Base-by-base conservation (phyloP, 2,113 vertebrate genomes). In the Chaetodon auriga region DNA sequence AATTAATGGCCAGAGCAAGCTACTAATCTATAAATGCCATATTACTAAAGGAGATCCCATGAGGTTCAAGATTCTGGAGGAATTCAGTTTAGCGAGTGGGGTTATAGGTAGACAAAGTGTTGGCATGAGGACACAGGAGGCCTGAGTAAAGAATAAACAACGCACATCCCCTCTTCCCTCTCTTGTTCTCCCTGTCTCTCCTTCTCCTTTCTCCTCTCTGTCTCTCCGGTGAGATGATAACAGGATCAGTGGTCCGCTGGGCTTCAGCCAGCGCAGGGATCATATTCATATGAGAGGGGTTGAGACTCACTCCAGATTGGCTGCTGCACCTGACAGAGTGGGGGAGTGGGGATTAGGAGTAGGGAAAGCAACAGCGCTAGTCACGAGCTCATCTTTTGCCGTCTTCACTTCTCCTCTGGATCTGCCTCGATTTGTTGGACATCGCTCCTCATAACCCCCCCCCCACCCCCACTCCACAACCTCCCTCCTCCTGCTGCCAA, bases 161-260 rank as follows among this genome's bases (percentile, higher is more conserved):
- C 48, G 60, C 63, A 68, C 58, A 64, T 58, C 75, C n/a, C 38
- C 25, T 72, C 46, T 38, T 60, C n/a, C 65, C 48, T 61, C 16
- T 73, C 57, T 64, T 66, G 80, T 68, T 75, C 70, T 75, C 57
- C 48, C 61, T 78, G 68, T 77, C 51, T 71, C 71, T 46, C 61
- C 55, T 62, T 69, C 66, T 62, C 36, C 66, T 66, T 80, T 38
- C 57, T 57, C 23, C 57, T 80, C 41, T 82, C 60, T 53, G 63
- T 90, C 75, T 87, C 88, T 87, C 75, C 63, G 69, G 83, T 85
- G 87, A 90, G 80, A 92, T 87, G 89, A 93, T 90, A 93, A 94
- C 90, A 90, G 91, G 92, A 93, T 93, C 90, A 90, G 87, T 86
- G 80, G 73, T 87, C 88, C 41, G 8, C 87, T 87, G 88, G 87